Evolutionary conservation across 2,888 invertebrate genomes (phyloP).

Genomic region (Lacanobia wlatinum): DNA sequence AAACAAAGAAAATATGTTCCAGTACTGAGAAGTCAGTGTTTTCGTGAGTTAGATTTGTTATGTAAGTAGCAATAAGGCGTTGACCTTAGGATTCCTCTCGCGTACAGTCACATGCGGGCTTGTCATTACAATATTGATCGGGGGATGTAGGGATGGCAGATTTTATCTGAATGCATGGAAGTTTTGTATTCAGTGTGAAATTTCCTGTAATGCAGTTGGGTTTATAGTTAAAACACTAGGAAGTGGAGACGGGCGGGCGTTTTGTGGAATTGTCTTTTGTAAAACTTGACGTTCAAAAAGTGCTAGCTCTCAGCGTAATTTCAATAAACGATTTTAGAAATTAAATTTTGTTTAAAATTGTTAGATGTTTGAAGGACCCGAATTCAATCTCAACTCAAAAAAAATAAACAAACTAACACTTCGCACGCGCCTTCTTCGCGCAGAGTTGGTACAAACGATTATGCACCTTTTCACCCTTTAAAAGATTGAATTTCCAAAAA

Average conservation of each 20-base stretch:
- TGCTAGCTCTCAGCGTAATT: no score
- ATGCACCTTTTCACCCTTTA: no score
- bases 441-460: no score
- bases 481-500: no score
- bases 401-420: no score
- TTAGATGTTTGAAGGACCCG: neutral
- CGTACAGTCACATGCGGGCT: slow-evolving; percentile 52
- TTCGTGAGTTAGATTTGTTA: slow-evolving; percentile 36
- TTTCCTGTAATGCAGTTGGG: slow-evolving; percentile 10
- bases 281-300: no score
- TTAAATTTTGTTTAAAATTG: neutral
- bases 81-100: slow-evolving; percentile 57
- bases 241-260: no score
- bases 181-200: slow-evolving; percentile 4
- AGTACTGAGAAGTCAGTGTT: slow-evolving; percentile 36
- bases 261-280: no score
- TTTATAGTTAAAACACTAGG: no score
- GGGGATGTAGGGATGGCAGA: slow-evolving; percentile 43
- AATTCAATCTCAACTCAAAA: neutral
- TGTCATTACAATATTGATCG: slow-evolving; percentile 61
- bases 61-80: slow-evolving; percentile 38
- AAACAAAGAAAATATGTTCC: slow-evolving; percentile 26
- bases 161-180: slow-evolving; percentile 13
- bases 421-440: no score
- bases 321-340: no score